Evolutionary conservation across 2,113 vertebrate species (phyloP).

Genomic region (Actinemys pallida): DNA sequence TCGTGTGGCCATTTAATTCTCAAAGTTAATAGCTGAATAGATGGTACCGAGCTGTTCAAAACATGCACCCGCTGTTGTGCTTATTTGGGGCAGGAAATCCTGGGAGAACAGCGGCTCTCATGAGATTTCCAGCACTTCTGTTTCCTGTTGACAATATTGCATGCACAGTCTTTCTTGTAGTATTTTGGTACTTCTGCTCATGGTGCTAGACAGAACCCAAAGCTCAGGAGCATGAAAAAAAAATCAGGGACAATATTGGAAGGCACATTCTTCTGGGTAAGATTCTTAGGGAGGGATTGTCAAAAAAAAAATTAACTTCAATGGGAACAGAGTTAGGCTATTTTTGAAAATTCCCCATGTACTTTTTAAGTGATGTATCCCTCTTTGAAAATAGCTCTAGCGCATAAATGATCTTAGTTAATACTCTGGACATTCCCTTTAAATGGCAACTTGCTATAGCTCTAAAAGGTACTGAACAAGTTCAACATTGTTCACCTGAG

Average conservation of each 20-base stretch:
- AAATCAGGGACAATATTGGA: not conserved
- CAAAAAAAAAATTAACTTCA: not conserved
- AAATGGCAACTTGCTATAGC: not conserved
- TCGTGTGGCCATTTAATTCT: not conserved
- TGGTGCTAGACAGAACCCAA: rapidly evolving
- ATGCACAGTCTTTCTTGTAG: not conserved
- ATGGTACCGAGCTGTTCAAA: rapidly evolving
- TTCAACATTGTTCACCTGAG: not conserved
- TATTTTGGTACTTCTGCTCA: not conserved
- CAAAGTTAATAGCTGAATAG: not conserved
- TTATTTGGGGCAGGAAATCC: rapidly evolving
- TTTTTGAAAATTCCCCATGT: not conserved
- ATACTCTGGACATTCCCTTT: rapidly evolving
- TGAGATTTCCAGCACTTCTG: rapidly evolving
- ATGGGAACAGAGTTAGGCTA: not conserved
- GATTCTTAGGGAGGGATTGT: not conserved
- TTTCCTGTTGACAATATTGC: not conserved
- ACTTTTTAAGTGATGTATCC: not conserved
- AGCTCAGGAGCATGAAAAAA: not conserved
- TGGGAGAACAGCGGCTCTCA: rapidly evolving
- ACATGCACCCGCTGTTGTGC: rapidly evolving
- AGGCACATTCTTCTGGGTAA: not conserved
- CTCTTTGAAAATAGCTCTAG: not conserved
- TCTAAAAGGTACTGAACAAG: not conserved
- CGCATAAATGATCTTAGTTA: rapidly evolving